Percentiles rank a stretch among this genome's conserved stretches.
Conservation (phyloP, 2,113 vertebrate species). For the Tragelaphus scriptus region DNA sequence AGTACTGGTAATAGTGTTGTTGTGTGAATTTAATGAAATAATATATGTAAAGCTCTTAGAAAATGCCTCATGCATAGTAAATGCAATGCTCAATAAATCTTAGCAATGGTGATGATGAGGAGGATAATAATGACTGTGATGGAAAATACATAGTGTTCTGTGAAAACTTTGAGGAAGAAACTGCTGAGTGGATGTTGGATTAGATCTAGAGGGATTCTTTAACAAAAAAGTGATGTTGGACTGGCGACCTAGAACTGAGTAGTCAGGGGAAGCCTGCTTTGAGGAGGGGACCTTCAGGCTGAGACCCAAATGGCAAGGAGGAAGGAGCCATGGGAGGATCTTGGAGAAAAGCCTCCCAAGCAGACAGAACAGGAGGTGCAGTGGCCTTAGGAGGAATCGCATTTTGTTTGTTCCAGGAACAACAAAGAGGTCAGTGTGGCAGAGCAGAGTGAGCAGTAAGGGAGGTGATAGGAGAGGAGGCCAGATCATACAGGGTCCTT, state of each 20-base stretch:
- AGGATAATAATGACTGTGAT: neutral
- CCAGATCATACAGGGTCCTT: neutral
- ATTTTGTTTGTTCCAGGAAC: neutral
- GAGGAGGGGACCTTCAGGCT: neutral
- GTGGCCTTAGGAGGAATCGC: neutral
- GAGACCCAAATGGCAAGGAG: neutral
- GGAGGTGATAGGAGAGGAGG: neutral
- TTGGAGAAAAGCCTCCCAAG: neutral
- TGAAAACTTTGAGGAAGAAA: neutral
- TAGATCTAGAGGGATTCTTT: neutral
- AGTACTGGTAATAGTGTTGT: neutral
- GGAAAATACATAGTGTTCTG: too few species aligned
- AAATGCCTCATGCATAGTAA: neutral
- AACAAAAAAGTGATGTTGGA: neutral
- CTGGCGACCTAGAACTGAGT: too few species aligned
- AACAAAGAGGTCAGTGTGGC: neutral
- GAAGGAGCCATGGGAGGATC: neutral
- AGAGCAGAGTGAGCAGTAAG: neutral
- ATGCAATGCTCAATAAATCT: neutral
- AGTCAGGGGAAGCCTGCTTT: neutral
- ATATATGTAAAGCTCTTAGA: neutral
- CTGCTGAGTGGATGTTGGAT: too few species aligned
- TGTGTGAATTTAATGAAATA: neutral
- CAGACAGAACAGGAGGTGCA: neutral
- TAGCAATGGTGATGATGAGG: neutral